phyloP scores from a whole-genome alignment of 2,888 invertebrate genomes.

The Cephus runcator region DNA sequence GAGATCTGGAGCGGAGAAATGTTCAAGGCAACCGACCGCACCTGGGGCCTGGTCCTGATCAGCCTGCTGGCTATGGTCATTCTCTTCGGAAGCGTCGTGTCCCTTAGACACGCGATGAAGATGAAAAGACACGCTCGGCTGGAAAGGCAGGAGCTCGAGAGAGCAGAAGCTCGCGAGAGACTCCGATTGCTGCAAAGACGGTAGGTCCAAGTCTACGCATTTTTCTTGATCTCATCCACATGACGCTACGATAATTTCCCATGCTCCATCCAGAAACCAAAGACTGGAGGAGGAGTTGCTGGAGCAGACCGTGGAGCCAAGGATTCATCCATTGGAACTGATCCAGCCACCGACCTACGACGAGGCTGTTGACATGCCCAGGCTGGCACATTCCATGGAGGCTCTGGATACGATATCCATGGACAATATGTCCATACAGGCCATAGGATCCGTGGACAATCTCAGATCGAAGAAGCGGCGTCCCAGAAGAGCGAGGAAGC shows the following conservation, averaged over 20 bases:
- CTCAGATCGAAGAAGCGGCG: constrained; percentile 47
- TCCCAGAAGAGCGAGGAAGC: constrained; percentile 36
- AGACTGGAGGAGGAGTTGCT: constrained; percentile 42
- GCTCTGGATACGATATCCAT: constrained; percentile 48
- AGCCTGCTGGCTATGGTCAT: constrained; percentile 63
- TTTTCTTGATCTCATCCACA: neutral
- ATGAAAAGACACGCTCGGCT: constrained; percentile 67
- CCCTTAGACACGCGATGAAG: constrained; percentile 70
- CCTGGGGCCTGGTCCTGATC: constrained; percentile 52
- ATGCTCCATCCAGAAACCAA: constrained; percentile 35
- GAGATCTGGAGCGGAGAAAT: constrained; percentile 68
- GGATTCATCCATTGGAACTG: constrained; percentile 69
- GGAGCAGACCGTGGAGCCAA: constrained; percentile 66
- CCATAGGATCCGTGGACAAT: constrained; percentile 55
- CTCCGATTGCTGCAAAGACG: constrained; percentile 66
- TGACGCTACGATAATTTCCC: neutral
- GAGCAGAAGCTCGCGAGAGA: constrained; percentile 70
- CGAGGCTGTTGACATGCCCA: constrained; percentile 81
- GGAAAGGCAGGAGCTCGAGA: constrained; percentile 69
- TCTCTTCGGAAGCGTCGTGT: constrained; percentile 68
- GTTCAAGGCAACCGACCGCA: constrained; percentile 31
- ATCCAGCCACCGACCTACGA: constrained; percentile 80
- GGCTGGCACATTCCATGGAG: constrained; percentile 67
- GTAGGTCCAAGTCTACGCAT: constrained; percentile 42
- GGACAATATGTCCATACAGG: constrained; percentile 26